These are phyloP conservation scores for Dysidea cf. avara DNA, from an alignment of 37 sponge, comb jelly and placozoan genomes.

Conservation along the genomic window DNA sequence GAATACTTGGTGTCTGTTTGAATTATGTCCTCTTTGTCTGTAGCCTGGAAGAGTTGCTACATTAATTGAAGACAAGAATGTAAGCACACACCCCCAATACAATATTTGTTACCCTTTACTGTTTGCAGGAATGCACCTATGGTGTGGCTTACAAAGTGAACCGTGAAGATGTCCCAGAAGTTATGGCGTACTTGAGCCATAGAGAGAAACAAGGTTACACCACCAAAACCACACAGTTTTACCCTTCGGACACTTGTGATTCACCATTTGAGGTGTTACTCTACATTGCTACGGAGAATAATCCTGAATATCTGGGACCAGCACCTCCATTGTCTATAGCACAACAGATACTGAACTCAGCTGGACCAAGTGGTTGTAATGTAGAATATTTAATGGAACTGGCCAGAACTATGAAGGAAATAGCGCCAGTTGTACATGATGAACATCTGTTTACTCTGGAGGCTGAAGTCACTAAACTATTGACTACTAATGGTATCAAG, in stretches of 20 bases:
- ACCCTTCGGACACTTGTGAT: conserved; percentile 28
- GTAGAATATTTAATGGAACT: conserved; percentile 83
- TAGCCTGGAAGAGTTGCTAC: conserved; percentile 97
- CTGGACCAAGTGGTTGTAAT: conserved; percentile 86
- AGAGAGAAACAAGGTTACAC: conserved; percentile 86
- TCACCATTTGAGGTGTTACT: conserved; percentile 56
- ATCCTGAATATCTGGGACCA: conserved; percentile 82
- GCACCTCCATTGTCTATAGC: conserved; percentile 65
- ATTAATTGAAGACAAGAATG: conserved; percentile 56
- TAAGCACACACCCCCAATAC: conserved; percentile 1
- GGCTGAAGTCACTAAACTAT: conserved; percentile 48
- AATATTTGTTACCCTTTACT: neutral
- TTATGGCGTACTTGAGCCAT: conserved; percentile 67
- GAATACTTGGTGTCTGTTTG: no score
- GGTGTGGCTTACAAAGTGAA: conserved; percentile 82
- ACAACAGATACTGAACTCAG: conserved; percentile 54
- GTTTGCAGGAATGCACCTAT: conserved; percentile 61
- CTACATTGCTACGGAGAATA: conserved; percentile 81
- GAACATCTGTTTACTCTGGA: conserved; percentile 66
- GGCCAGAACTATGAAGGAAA: conserved; percentile 63
- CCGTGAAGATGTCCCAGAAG: conserved; percentile 51
- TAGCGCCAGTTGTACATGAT: conserved; percentile 44
- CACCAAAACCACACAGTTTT: conserved; percentile 56
- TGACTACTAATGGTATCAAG: neutral
- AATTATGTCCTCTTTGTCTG: no score